Conservation (phyloP, 2,797 vertebrate species). For the Orientallactaga sibirica region DNA sequence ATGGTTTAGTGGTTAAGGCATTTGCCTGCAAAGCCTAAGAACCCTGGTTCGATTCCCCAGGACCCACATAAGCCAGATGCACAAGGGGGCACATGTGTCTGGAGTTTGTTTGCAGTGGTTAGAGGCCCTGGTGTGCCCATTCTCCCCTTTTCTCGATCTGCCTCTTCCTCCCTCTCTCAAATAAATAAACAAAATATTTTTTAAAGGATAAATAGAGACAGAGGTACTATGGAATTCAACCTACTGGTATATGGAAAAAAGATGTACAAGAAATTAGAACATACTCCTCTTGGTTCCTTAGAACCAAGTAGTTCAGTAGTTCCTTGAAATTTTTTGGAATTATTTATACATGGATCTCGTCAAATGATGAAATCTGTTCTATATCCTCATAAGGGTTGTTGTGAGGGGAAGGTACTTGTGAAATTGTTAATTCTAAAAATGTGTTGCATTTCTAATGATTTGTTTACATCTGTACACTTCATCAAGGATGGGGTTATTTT, state of each 20-base stretch:
- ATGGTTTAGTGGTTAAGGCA: too few species aligned
- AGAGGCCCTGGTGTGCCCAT: too few species aligned
- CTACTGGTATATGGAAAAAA: neutral
- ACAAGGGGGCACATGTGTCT: too few species aligned
- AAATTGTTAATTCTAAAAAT: conserved; percentile 1
- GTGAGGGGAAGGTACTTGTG: neutral
- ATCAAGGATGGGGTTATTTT: neutral
- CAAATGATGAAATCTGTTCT: conserved; percentile 17
- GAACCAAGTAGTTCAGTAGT: neutral
- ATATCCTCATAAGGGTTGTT: neutral
- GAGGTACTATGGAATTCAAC: neutral
- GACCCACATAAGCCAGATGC: too few species aligned
- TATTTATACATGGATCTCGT: neutral
- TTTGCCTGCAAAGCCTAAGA: too few species aligned
- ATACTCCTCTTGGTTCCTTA: neutral
- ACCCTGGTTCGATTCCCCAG: too few species aligned
- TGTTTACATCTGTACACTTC: neutral
- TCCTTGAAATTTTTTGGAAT: neutral
- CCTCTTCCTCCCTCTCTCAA: too few species aligned
- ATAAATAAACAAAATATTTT: too few species aligned
- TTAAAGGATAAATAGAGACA: neutral
- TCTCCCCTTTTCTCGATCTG: too few species aligned
- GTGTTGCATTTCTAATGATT: neutral
- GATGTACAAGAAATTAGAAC: neutral
- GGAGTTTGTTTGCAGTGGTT: too few species aligned